Evolutionary conservation across 2,888 invertebrate genomes (phyloP).

Genomic region (Amiota minor): DNA sequence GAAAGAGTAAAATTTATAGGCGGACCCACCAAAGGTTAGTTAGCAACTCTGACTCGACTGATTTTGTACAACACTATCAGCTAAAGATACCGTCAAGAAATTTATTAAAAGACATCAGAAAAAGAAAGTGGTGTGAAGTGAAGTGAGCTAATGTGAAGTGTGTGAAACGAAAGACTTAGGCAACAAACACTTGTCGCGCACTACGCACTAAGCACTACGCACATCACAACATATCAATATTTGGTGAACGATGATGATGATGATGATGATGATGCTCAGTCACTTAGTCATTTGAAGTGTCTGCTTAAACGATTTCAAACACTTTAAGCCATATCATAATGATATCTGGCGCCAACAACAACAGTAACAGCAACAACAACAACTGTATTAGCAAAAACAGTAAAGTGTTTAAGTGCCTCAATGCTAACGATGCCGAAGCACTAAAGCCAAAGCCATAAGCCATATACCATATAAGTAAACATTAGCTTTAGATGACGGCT

Average conservation of each 20-base stretch:
- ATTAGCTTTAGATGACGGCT: background rate
- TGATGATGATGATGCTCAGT: no score
- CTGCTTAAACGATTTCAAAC: constrained; percentile 9
- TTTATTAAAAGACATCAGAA: no score
- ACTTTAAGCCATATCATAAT: background rate
- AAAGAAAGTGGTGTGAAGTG: no score
- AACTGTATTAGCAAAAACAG: constrained; percentile 37
- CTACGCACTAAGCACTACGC: no score
- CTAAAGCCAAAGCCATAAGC: background rate
- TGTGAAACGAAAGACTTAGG: no score
- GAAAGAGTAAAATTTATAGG: no score
- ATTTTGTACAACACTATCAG: no score
- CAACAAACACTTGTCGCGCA: no score
- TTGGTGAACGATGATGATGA: background rate
- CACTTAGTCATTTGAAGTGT: background rate
- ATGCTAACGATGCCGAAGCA: background rate
- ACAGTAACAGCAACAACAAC: constrained; percentile 55
- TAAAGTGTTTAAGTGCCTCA: background rate
- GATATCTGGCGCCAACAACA: constrained; percentile 55
- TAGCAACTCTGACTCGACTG: no score
- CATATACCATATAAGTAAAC: background rate
- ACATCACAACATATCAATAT: background rate
- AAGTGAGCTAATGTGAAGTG: no score
- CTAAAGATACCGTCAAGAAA: no score
- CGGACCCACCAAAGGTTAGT: no score